A percentile compares a stretch with the other conserved stretches of the same genome.
These are phyloP conservation scores for Hymenopus coronatus DNA, from an alignment of 2,888 invertebrate species.

Conservation along the genomic window DNA sequence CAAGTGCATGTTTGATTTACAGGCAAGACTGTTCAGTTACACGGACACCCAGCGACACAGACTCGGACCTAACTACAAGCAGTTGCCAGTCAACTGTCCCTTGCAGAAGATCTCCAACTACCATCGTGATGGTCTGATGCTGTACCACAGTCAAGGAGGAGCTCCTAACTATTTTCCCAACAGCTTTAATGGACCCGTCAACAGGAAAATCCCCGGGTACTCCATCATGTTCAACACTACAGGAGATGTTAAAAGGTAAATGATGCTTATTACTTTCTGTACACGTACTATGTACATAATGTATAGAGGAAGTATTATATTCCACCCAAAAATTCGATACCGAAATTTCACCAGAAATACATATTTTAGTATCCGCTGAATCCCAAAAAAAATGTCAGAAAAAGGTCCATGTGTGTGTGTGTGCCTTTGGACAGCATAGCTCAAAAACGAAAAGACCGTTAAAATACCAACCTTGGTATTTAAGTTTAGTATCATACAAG, in stretches of 20 bases:
- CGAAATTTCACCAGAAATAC: too few relatives aligned
- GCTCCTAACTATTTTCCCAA: slow-evolving; percentile 96
- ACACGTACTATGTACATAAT: too few relatives aligned
- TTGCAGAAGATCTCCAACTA: slow-evolving; percentile 66
- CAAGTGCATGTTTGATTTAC: slow-evolving; percentile 38
- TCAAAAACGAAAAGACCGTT: too few relatives aligned
- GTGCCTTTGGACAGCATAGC: too few relatives aligned
- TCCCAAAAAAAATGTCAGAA: too few relatives aligned
- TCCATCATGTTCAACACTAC: slow-evolving; percentile 59
- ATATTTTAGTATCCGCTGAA: too few relatives aligned
- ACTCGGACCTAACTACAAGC: slow-evolving; percentile 86
- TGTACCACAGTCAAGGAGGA: slow-evolving; percentile 68
- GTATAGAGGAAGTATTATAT: too few relatives aligned
- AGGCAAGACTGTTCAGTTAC: slow-evolving; percentile 84
- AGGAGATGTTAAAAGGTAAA: slow-evolving; percentile 70
- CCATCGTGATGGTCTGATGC: slow-evolving; percentile 85
- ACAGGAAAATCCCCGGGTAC: slow-evolving; percentile 57
- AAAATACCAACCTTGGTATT: too few relatives aligned
- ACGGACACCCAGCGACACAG: slow-evolving; percentile 90
- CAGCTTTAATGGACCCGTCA: slow-evolving; percentile 80
- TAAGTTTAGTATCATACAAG: too few relatives aligned
- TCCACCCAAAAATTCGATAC: too few relatives aligned
- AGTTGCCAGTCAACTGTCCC: slow-evolving; percentile 95
- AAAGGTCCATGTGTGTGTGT: too few relatives aligned
- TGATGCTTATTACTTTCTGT: too few relatives aligned